Base-by-base conservation (phyloP, 2,888 invertebrate species). In the Calameuta pallipes region DNA sequence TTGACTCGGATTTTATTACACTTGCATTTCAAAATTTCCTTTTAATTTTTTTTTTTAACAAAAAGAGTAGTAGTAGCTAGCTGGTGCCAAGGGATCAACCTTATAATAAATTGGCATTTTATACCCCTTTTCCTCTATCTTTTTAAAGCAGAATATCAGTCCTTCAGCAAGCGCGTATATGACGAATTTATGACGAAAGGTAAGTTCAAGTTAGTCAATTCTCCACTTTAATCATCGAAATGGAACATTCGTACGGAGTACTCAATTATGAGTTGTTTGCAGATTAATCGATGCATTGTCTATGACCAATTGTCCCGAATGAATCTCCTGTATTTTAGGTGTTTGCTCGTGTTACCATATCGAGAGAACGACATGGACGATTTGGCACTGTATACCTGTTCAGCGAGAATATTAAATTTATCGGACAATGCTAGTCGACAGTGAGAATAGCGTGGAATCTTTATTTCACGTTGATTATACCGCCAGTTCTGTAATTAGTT, bases 1-100 rank as follows among this genome's bases (percentile, higher is more conserved):
- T 89, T 89, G 89, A 89, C 89, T 87, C 77, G 86, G 86, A 89
- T 88, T 89, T 89, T 89, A 88, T 89, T 89, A 87, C 87, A 82
- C 82, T 84, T 83, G 82, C 83, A 83, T 83, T 84, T 79, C 77
- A 75, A 71, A 69, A 75, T 74, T 34, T 74, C 56, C 56, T 30
- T 31, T 15, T 56, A 12, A 12, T 36, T 36, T 84, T 81, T 77
- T 77, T 82, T 79, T 76, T 69, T 41, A 36, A 78, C 80, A 80
- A 78, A 84, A 83, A 84, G 82, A 84, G 82, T 83, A 80, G 84
- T 84, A 83, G 85, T 84, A 83, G 83, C 79, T 80, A 77, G 71
- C 74, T 73, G 79, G 82, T 80, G 79, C 34, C 56, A 83, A 79
- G 78, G 75, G 78, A 71, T 34, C 78, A 77, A 78, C 73, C 79